Evolutionary conservation across 2,113 vertebrate genomes (phyloP).

Genomic region (Eubucco bourcierii): DNA sequence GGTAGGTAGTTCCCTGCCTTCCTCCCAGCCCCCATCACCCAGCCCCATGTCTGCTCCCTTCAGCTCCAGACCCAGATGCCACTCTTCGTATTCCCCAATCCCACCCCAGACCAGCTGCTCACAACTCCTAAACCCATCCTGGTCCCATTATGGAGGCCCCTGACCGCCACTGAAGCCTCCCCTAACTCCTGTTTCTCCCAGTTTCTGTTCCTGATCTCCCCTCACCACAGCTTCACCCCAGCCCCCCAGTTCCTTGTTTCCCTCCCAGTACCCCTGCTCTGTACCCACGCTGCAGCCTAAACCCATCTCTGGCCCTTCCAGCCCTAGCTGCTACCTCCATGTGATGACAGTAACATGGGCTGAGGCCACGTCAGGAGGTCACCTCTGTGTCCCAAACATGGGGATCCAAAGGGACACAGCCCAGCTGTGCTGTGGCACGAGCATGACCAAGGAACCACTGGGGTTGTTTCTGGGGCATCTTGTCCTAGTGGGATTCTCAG

Average conservation of each 20-base stretch:
- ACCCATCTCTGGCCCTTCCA: rapidly evolving
- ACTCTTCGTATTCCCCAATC: neutral
- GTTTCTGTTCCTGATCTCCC: neutral
- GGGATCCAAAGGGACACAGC: neutral
- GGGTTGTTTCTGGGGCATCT: neutral
- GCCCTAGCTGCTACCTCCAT: rapidly evolving
- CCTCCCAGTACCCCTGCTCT: neutral
- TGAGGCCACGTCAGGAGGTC: rapidly evolving
- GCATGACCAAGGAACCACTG: rapidly evolving
- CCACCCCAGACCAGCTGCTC: neutral
- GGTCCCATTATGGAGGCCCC: neutral
- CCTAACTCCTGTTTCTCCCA: neutral
- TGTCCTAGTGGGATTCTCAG: rapidly evolving
- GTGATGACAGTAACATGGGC: rapidly evolving
- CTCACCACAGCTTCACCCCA: neutral
- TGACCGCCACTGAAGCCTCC: neutral
- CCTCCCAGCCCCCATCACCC: neutral
- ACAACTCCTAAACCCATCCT: neutral
- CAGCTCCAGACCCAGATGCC: too few relatives aligned
- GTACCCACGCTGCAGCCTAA: neutral
- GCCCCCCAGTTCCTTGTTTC: too few relatives aligned
- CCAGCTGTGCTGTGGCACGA: neutral
- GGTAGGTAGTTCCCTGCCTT: too few relatives aligned
- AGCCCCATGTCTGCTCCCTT: neutral
- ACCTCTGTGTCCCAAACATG: rapidly evolving